These are phyloP conservation scores for Paradoxurus hermaphroditus DNA, from an alignment of 2,113 vertebrate genomes.

Conservation along the genomic window DNA sequence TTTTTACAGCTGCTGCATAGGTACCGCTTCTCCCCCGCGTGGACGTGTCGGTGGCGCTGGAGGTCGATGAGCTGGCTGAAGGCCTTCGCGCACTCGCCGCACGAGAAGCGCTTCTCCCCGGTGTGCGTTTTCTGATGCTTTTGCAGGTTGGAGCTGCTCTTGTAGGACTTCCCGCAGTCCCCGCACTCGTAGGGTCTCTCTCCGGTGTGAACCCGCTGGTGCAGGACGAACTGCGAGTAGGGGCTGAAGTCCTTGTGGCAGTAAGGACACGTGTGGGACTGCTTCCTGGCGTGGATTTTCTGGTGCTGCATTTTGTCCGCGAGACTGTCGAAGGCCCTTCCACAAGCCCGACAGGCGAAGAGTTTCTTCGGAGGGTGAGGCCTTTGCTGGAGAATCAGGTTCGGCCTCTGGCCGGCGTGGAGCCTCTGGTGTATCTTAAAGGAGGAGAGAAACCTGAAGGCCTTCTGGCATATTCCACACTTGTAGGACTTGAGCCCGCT, in stretches of 20 bases:
- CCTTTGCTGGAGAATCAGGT: background rate
- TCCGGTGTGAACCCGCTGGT: constrained; percentile 29
- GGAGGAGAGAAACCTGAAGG: background rate
- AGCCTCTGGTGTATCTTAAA: background rate
- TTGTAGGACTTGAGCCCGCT: background rate
- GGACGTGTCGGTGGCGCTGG: background rate
- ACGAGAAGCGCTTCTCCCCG: constrained; percentile 3
- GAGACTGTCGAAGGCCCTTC: background rate
- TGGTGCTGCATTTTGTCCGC: background rate
- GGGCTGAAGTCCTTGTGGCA: constrained; percentile 29
- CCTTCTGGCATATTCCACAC: background rate
- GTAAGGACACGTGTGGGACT: background rate
- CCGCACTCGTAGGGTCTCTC: constrained; percentile 18
- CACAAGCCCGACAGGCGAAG: constrained; percentile 10
- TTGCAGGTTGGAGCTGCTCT: constrained; percentile 31
- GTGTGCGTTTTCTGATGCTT: constrained; percentile 42
- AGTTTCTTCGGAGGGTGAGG: background rate
- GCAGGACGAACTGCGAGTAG: background rate
- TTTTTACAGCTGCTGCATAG: background rate
- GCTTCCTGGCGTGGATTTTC: background rate
- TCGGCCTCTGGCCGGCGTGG: background rate
- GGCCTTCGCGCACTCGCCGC: background rate
- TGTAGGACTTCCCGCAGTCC: constrained; percentile 25
- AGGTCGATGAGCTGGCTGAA: constrained; percentile 7
- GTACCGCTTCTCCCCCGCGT: background rate